These are phyloP conservation scores for Scelioninae gen. 1 DNA, from an alignment of 2,888 invertebrate species.

Conservation along the genomic window DNA sequence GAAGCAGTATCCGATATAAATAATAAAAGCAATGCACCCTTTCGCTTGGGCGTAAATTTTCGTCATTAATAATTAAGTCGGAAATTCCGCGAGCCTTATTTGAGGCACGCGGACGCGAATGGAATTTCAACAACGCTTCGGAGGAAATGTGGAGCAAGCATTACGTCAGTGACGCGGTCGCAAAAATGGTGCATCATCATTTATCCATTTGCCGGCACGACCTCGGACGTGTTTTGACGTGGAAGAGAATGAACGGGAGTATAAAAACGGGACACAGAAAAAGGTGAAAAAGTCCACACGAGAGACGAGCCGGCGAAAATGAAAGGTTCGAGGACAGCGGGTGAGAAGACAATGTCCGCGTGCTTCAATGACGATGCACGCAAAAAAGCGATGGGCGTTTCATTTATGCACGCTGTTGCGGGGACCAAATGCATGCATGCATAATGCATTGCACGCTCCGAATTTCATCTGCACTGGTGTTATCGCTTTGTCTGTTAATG, in stretches of 20 bases:
- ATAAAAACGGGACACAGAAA: slow-evolving; percentile 30
- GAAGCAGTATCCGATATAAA: no score
- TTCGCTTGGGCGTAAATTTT: slow-evolving; percentile 21
- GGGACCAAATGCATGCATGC: slow-evolving; percentile 67
- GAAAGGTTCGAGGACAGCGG: slow-evolving; percentile 21
- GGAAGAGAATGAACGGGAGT: slow-evolving; percentile 38
- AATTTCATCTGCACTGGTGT: slow-evolving; percentile 55
- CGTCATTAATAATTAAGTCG: slow-evolving; percentile 44
- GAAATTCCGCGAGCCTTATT: slow-evolving; percentile 45
- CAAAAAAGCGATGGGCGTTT: slow-evolving; percentile 52
- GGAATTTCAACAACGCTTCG: slow-evolving; percentile 55
- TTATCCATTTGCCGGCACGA: slow-evolving; percentile 47
- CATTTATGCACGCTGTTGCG: slow-evolving; percentile 56
- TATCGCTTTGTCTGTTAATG: slow-evolving; percentile 40
- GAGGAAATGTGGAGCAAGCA: slow-evolving; percentile 56
- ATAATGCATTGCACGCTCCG: slow-evolving; percentile 63
- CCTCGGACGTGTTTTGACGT: slow-evolving; percentile 54
- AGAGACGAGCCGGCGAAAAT: slow-evolving; percentile 39
- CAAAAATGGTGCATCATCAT: slow-evolving; percentile 63
- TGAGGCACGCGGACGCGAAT: slow-evolving; percentile 36
- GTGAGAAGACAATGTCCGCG: no score
- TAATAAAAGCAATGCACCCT: slow-evolving; percentile 6
- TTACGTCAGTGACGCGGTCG: slow-evolving; percentile 49
- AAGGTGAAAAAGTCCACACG: slow-evolving; percentile 18
- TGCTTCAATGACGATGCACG: slow-evolving; percentile 51